Conservation (phyloP, 2,797 vertebrate species). For the Dendrocincla fuliginosa region DNA sequence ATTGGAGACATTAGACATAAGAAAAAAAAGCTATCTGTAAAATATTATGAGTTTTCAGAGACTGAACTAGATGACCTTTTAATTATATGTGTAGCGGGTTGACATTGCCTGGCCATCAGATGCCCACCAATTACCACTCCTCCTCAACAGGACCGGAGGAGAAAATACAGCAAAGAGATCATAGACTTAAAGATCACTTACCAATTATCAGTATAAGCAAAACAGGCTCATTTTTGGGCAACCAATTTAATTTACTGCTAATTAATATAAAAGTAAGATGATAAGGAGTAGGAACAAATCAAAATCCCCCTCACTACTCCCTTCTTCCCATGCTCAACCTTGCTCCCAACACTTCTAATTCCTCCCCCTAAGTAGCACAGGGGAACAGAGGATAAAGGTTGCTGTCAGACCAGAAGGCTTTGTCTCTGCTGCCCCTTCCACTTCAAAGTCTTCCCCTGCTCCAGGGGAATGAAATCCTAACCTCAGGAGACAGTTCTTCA, state of each 20-base stretch:
- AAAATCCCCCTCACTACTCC: accelerated
- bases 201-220: background rate
- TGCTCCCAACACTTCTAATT: background rate
- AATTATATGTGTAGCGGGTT: background rate
- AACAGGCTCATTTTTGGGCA: accelerated
- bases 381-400: accelerated
- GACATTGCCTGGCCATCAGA: background rate
- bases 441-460: background rate
- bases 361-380: background rate
- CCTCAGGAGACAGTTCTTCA: background rate
- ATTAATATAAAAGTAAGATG: background rate
- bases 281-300: background rate
- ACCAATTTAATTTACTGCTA: background rate
- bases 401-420: background rate
- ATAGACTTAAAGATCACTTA: background rate
- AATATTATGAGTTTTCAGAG: background rate
- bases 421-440: background rate
- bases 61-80: background rate
- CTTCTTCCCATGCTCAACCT: background rate
- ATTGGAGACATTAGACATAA: background rate
- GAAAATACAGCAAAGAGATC: background rate
- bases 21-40: background rate
- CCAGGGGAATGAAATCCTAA: background rate
- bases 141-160: background rate
- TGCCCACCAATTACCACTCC: background rate